Evolutionary conservation across 2,797 vertebrate species (phyloP).

Genomic region (Muraenolepis orangiensis): DNA sequence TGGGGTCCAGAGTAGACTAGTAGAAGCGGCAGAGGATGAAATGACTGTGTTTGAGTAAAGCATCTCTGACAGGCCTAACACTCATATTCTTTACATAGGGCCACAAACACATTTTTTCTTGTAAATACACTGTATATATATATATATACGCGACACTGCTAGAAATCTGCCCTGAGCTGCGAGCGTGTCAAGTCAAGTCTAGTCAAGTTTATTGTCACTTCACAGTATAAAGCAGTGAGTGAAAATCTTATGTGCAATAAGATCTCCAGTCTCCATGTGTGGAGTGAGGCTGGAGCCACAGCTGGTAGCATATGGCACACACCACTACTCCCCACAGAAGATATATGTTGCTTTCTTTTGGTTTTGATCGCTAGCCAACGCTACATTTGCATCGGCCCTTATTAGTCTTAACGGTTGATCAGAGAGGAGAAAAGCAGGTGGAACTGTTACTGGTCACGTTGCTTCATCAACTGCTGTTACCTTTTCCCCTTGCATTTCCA

Average conservation of each 20-base stretch:
- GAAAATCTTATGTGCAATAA: too few species aligned
- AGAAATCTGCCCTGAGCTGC: slow-evolving; percentile 11
- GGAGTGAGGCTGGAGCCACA: slow-evolving; percentile 46
- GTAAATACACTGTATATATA: too few species aligned
- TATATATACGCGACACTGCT: slow-evolving; percentile 6
- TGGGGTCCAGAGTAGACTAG: not conserved
- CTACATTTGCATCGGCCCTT: slow-evolving; percentile 40
- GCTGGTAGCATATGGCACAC: slow-evolving; percentile 63
- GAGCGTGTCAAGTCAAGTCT: too few species aligned
- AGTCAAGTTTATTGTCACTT: too few species aligned
- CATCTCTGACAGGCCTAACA: slow-evolving; percentile 1
- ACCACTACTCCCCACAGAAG: slow-evolving; percentile 66
- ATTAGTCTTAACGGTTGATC: slow-evolving; percentile 43
- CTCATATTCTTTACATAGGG: not conserved
- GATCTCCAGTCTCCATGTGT: too few species aligned
- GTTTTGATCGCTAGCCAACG: slow-evolving; percentile 70
- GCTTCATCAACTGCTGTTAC: not conserved
- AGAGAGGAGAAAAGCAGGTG: slow-evolving; percentile 34
- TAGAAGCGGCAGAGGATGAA: not conserved
- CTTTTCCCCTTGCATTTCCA: not conserved
- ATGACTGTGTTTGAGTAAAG: not conserved
- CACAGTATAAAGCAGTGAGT: too few species aligned
- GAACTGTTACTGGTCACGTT: slow-evolving; percentile 4
- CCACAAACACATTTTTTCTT: slow-evolving; percentile 10
- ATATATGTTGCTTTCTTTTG: slow-evolving; percentile 48